phyloP scores from a whole-genome alignment of 2,797 vertebrate genomes.

The Xiphophorus birchmanni region DNA sequence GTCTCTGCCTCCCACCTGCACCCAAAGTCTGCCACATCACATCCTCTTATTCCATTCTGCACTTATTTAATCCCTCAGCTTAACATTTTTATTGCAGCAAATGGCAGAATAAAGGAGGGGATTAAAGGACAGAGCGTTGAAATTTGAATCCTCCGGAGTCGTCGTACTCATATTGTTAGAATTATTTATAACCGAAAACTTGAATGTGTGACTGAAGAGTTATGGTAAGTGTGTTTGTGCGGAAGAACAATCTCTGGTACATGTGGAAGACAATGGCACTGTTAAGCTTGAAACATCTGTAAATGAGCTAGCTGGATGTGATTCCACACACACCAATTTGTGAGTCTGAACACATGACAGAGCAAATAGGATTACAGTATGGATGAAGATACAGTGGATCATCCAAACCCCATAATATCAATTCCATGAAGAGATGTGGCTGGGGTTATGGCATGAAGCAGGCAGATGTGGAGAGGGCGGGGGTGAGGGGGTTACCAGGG shows the following conservation, averaged over 20 bases:
- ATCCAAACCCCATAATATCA: slow-evolving; percentile 81
- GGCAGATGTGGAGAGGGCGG: slow-evolving; percentile 46
- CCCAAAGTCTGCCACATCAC: slow-evolving; percentile 22
- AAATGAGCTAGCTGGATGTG: slow-evolving; percentile 71
- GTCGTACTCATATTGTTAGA: slow-evolving; percentile 63
- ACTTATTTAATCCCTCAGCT: slow-evolving; percentile 64
- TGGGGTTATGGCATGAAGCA: slow-evolving; percentile 45
- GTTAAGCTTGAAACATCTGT: slow-evolving; percentile 78
- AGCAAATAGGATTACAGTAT: slow-evolving; percentile 85
- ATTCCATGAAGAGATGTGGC: slow-evolving; percentile 66
- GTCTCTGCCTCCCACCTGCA: slow-evolving; percentile 39
- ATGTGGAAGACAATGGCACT: slow-evolving; percentile 71
- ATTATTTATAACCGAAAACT: slow-evolving; percentile 45
- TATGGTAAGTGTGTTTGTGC: slow-evolving; percentile 33
- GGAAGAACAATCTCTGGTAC: slow-evolving; percentile 60
- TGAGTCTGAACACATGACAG: slow-evolving; percentile 82
- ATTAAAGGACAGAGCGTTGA: slow-evolving; percentile 21
- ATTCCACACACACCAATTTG: slow-evolving; percentile 69
- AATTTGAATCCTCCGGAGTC: slow-evolving; percentile 52
- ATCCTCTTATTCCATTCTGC: slow-evolving; percentile 36
- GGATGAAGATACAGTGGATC: slow-evolving; percentile 76
- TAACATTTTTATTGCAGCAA: slow-evolving; percentile 80
- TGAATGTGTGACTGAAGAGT: slow-evolving; percentile 47
- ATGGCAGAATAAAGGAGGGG: slow-evolving; percentile 22
- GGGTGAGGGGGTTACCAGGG: slow-evolving; percentile 62